These are phyloP conservation scores for Beris morrisii DNA, from an alignment of 2,888 invertebrate genomes.

Conservation along the genomic window DNA sequence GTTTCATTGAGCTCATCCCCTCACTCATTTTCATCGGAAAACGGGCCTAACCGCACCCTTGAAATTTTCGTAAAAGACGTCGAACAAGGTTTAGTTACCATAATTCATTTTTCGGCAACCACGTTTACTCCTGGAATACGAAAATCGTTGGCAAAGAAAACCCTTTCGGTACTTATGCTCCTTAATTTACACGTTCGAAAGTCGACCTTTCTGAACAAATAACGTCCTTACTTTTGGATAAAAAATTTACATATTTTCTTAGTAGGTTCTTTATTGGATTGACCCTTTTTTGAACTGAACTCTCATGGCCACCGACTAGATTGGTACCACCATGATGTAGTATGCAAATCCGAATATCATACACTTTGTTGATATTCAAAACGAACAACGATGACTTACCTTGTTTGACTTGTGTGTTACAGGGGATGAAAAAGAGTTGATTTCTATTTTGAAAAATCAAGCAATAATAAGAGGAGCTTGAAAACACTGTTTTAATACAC, in stretches of 20 bases:
- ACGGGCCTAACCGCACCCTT: conserved; percentile 11
- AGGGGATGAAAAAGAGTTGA: not conserved
- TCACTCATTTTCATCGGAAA: not conserved
- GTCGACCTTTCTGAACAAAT: conserved; percentile 29
- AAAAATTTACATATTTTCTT: conserved; percentile 32
- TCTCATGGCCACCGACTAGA: not conserved
- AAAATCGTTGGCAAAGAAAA: conserved; percentile 16
- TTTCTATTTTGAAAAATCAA: no score
- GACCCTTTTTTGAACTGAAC: conserved; percentile 25
- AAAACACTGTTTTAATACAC: no score
- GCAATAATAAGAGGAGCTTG: no score
- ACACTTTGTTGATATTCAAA: conserved; percentile 26
- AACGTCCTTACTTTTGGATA: conserved; percentile 22
- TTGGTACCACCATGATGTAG: not conserved
- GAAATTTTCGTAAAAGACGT: conserved; percentile 7
- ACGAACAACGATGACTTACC: conserved; percentile 19
- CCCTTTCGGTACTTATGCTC: not conserved
- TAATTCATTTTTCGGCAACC: conserved; percentile 30
- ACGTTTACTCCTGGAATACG: conserved; percentile 28
- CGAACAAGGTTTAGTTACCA: conserved; percentile 19
- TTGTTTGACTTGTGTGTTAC: conserved; percentile 8
- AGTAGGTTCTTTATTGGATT: conserved; percentile 26
- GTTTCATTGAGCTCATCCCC: not conserved
- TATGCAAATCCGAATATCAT: conserved; percentile 25
- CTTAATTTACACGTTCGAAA: conserved; percentile 31